Base-by-base conservation (phyloP, 2,888 invertebrate genomes). In the Myopa testacea region DNA sequence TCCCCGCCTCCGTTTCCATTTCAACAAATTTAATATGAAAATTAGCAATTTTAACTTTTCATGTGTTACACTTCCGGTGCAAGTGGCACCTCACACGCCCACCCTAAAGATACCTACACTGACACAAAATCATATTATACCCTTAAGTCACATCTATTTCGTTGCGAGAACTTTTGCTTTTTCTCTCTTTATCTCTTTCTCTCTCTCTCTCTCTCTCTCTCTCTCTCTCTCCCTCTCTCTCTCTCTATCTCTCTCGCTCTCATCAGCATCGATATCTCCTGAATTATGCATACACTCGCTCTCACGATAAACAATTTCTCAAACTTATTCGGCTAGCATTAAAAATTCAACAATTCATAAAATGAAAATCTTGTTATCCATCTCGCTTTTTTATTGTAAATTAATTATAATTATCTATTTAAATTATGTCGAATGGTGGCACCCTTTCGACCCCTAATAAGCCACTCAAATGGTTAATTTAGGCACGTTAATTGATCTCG, bases 1-100 rank as follows among this genome's bases (percentile, higher is more conserved):
- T 58, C 73, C 14, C 78, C 81, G 77, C 81, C 82, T 7, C 62
- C 65, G 38, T 65, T 84, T 84, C 76, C 76, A 81, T 83, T 85
- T 85, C 82, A 84, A 85, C 84, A 83, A 83, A 85, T 85, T 85
- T 83, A 85, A 85, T 87, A 85, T 82, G 82, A 84, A 85, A 84
- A 84, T 85, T 83, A 84, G 85, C 82, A 82, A 80, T 74, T n/a
- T 77, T 80, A 37, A 60, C 60, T 75, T 68, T 60, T 19, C 34
- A 58, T 75, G 65, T 19, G 50, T 26, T 58, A 26, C 26, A 58
- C 26, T 34, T 19, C 45, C 69, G 45, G 55, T 58, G n/a, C n/a
- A 40, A 38, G 34, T 65, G 50, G 14, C 16, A 38, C 14, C 12
- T 7, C 62, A 4, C 14, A 58, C 45, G 16, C 62, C 40, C 10